These are phyloP conservation scores for Tangara arthus DNA, from an alignment of 2,797 vertebrate species.

Conservation along the genomic window DNA sequence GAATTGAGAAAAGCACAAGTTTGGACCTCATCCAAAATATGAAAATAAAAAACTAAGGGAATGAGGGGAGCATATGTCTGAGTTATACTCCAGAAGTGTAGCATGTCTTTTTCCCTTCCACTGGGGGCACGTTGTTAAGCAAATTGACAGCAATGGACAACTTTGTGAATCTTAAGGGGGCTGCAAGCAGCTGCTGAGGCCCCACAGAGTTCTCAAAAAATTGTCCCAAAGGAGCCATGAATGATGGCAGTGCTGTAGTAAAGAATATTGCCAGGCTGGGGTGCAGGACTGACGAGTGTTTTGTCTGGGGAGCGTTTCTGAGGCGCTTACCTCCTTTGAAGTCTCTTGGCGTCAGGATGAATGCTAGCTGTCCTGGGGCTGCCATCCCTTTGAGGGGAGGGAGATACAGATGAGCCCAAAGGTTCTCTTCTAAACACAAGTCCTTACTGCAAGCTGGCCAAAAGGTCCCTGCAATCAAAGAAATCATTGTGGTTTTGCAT, in stretches of 20 bases:
- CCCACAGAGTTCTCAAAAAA: background rate
- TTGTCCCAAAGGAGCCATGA: background rate
- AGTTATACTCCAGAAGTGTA: background rate
- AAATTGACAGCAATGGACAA: background rate
- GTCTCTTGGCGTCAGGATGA: conserved; percentile 58
- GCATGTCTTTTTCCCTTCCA: background rate
- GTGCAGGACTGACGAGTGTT: background rate
- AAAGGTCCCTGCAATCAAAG: conserved; percentile 72
- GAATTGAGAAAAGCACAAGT: background rate
- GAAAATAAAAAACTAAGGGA: background rate
- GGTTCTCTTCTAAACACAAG: conserved; percentile 73
- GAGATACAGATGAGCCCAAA: conserved; percentile 65
- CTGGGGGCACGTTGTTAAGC: background rate
- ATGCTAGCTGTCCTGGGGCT: conserved; percentile 63
- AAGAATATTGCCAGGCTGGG: background rate
- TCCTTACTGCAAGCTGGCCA: conserved; percentile 67
- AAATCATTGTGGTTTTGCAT: conserved; percentile 69
- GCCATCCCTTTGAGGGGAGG: conserved; percentile 69
- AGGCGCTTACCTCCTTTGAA: conserved; percentile 67
- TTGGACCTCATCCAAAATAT: background rate
- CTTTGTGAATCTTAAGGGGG: background rate
- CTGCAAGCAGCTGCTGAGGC: background rate
- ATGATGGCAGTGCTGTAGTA: background rate
- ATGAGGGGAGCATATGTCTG: background rate
- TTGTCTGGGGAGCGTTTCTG: conserved; percentile 47